Evolutionary conservation across 2,797 vertebrate species (phyloP), one percentile per base, ranked within the genome.

Genomic region (Emydoidea blandingii): DNA sequence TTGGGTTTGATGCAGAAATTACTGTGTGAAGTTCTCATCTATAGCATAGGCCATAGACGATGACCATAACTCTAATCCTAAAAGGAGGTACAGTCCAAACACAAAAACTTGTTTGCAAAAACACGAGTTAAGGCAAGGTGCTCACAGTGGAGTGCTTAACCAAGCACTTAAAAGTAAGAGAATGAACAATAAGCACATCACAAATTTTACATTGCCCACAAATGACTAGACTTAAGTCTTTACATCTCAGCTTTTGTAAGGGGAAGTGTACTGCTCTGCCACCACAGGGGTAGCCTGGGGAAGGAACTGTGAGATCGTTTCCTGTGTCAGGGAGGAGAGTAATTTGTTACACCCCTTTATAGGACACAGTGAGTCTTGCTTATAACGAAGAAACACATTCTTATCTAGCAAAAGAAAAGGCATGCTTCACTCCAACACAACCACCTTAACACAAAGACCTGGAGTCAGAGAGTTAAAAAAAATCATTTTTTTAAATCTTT

Each of bases 71-170:
- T 57, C 25, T 57, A 27, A 57, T 25, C 54, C 54, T 50, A 57
- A 91, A 89, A 53, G 1, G 25, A 80, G 12, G 11, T 81, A 56
- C 9, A 83, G 89, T 27, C 74, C 47, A 94, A 86, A 68, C 34
- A 54, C 37, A 16, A 49, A 92, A 86, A 19, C 8, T 54, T 76
- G 11, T 9, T 19, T 79, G 54, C 79, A 81, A 59, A 87, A 86
- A 52, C 29, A 0, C 5, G 16, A 0, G 0, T 34, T 34, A 62
- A 25, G 34, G 27, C 6, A 81, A 72, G 68, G 37, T 84, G 25
- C 29, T 87, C 44, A 81, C 0, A 2, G 25, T 5, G 3, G 54
- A 31, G 12, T 72, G 14, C 34, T 83, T 76, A 89, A 50, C 11
- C n/a, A 90, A 85, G 52, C 19, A 83, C 41, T 79, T 57, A 78